Evolutionary conservation across 2,888 invertebrate genomes (phyloP), one percentile per base, ranked within the genome.

Genomic region (Lasioglossum calceatum): DNA sequence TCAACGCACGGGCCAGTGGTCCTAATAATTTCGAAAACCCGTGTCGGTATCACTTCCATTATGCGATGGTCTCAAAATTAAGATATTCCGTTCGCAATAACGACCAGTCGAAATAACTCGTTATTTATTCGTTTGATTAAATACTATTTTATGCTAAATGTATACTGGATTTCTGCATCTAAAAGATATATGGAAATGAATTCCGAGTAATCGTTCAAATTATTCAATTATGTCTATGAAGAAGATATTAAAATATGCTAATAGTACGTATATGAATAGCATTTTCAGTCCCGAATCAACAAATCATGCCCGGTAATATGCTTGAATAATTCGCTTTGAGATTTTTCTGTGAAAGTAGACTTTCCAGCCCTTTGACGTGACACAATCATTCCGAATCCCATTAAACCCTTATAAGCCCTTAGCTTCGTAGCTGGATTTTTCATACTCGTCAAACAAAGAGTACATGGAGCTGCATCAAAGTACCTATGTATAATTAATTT

Each of bases 51-150:
- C 64, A 44, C 32, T 64, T 77, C 44, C 19, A 42, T 71, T 16
- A 64, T 14, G 27, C n/a, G 44, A 4, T n/a, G n/a, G n/a, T 32
- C 32, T 64, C 19, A 19, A 64, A 64, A 64, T 64, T 16, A 64
- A 64, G 16, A 64, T 32, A 64, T 64, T 32, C 64, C 16, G 8
- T 7, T 64, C 32, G 7, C 64, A 32, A 64, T 7, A 64, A 16
- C 14, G 8, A 32, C 32, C 16, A 7, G 16, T 64, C 64, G 27
- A 64, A 32, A 64, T 64, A 16, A 32, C 64, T 19, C 32, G 32
- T 64, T 64, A 58, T 58, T 58, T 58, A 58, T 58, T 58, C 58
- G n/a, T n/a, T 58, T 58, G n/a, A n/a, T n/a, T 58, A 58, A n/a
- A 58, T 58, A 58, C 12, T 4, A n/a, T 58, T n/a, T n/a, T 4